Percentiles rank a stretch among this genome's conserved stretches.
Conservation (phyloP, 2,113 vertebrate species). For the Gnathonemus echidnorhynchus region DNA sequence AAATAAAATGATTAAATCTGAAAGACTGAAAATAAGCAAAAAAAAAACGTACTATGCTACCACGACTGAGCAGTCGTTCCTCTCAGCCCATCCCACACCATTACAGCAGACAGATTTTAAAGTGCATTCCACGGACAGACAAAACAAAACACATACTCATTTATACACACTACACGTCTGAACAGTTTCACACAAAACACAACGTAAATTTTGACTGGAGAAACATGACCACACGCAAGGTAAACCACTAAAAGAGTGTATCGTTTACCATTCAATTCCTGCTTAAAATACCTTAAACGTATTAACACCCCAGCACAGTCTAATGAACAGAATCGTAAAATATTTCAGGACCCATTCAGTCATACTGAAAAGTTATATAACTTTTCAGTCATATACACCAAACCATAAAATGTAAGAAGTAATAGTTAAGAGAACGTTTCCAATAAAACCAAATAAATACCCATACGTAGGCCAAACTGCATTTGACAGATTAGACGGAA, state of each 20-base stretch:
- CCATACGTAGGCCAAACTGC: slow-evolving; percentile 21
- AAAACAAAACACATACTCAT: slow-evolving; percentile 25
- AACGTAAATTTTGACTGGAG: not conserved
- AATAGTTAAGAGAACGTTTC: not conserved
- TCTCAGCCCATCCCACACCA: not conserved
- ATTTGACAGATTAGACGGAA: slow-evolving; percentile 30
- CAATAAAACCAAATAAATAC: not conserved
- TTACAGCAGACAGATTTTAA: slow-evolving; percentile 1
- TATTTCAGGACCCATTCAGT: not conserved
- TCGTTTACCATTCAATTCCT: not conserved
- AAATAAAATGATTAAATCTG: not conserved
- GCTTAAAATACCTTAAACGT: not conserved
- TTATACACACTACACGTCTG: slow-evolving; percentile 19
- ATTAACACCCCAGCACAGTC: not conserved
- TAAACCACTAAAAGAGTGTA: not conserved
- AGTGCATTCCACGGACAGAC: slow-evolving; percentile 1
- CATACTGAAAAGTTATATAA: not conserved
- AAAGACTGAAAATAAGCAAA: not conserved
- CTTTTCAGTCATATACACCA: not conserved
- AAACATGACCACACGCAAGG: not conserved
- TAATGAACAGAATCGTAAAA: not conserved
- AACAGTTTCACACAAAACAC: slow-evolving; percentile 27
- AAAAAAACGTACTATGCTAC: slow-evolving; percentile 16
- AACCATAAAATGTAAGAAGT: not conserved
- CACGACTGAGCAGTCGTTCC: slow-evolving; percentile 24